Evolutionary conservation across 2,797 vertebrate species (phyloP).

Genomic region (Halcyon chelicuti): DNA sequence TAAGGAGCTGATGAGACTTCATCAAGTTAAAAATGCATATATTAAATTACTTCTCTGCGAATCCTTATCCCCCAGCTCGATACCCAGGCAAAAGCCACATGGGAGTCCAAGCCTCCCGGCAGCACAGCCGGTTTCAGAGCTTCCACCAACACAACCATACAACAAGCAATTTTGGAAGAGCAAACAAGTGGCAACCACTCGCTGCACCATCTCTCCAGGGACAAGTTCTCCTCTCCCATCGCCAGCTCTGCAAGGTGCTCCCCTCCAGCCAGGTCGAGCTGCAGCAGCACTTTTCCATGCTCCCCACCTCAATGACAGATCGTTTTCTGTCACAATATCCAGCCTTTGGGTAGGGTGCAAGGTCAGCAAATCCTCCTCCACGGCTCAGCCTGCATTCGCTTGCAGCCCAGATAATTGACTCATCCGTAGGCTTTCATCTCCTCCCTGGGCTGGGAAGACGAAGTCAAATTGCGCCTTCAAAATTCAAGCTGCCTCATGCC

Average conservation of each 20-base stretch:
- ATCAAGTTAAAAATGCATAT: neutral
- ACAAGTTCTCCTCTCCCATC: neutral
- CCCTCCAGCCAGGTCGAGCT: neutral
- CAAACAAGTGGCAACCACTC: neutral
- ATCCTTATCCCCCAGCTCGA: no score
- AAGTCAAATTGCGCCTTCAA: neutral
- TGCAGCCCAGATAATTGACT: neutral
- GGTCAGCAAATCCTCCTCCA: neutral
- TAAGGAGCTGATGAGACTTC: neutral
- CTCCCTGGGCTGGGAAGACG: neutral
- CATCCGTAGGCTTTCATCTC: neutral
- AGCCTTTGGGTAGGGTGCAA: neutral
- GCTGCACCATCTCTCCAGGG: neutral
- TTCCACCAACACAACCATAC: neutral
- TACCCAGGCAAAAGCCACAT: neutral
- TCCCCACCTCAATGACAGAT: neutral
- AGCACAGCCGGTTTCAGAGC: neutral
- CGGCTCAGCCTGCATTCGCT: neutral
- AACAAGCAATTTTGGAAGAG: neutral
- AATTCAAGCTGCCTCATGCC: neutral
- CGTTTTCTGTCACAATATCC: neutral
- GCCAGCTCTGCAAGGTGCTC: fast-evolving
- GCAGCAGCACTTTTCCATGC: neutral
- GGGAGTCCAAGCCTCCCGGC: neutral
- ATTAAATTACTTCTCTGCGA: neutral